Evolutionary conservation across 2,797 vertebrate species (phyloP).

Genomic region (Paratrypauchen microcephalus): DNA sequence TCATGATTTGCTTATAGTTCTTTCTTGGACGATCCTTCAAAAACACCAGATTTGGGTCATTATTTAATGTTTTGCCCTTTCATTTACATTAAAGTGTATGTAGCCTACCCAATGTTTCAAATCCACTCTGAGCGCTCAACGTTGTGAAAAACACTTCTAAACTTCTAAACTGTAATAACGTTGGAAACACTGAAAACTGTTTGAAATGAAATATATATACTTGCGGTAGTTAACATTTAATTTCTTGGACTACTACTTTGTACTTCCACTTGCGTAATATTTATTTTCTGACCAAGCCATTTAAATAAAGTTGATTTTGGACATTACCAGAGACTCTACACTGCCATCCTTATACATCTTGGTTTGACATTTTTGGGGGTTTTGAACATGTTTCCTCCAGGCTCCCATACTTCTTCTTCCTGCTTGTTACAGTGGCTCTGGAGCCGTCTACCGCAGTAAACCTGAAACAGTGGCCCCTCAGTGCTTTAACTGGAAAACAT

Average conservation of each 20-base stretch:
- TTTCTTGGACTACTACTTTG: background rate
- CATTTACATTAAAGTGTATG: too few relatives aligned
- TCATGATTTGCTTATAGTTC: too few relatives aligned
- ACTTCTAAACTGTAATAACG: too few relatives aligned
- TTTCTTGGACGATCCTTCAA: too few relatives aligned
- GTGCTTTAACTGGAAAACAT: slow-evolving; percentile 42
- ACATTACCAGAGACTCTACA: background rate
- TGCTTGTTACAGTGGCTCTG: slow-evolving; percentile 14
- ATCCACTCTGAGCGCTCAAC: too few relatives aligned
- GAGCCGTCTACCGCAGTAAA: slow-evolving; percentile 32
- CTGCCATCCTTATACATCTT: background rate
- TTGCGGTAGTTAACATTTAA: too few relatives aligned
- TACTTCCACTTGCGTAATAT: background rate
- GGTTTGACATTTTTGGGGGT: background rate
- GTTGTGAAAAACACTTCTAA: too few relatives aligned
- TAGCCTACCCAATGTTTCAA: too few relatives aligned
- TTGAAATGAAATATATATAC: too few relatives aligned
- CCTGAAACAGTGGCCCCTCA: slow-evolving; percentile 44
- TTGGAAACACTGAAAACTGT: too few relatives aligned
- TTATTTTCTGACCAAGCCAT: background rate
- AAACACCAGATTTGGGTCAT: too few relatives aligned
- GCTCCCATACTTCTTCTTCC: background rate
- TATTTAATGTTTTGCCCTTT: too few relatives aligned
- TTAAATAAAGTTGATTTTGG: background rate
- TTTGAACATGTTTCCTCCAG: background rate